Evolutionary conservation across 1,140 invertebrate genomes (phyloP).

Genomic region (Streblospio benedicti): DNA sequence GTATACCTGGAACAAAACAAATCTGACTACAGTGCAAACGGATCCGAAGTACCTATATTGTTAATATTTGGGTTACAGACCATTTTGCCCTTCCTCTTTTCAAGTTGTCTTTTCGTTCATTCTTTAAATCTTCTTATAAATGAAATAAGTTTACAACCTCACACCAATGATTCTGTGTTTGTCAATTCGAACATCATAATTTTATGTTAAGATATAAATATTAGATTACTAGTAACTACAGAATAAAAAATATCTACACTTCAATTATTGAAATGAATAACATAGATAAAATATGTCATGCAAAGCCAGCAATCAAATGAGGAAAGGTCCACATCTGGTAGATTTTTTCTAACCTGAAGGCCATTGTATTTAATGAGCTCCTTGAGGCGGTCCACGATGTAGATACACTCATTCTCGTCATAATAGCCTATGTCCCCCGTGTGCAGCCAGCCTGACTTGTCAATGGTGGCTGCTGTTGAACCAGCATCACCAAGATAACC

Average conservation of each 20-base stretch:
- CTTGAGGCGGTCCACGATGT: slow-evolving; percentile 33
- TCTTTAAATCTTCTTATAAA: too few species aligned
- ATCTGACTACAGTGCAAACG: too few species aligned
- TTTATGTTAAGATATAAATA: neutral
- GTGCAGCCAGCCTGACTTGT: slow-evolving; percentile 93
- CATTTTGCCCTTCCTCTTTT: too few species aligned
- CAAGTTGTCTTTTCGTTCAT: too few species aligned
- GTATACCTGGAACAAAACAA: too few species aligned
- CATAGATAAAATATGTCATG: too few species aligned
- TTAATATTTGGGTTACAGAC: too few species aligned
- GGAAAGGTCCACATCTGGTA: too few species aligned
- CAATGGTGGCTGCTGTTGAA: slow-evolving; percentile 76
- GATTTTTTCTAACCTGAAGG: slow-evolving; percentile 67
- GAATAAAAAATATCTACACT: neutral
- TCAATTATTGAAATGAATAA: too few species aligned
- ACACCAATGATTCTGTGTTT: neutral
- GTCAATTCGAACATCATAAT: neutral
- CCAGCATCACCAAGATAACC: slow-evolving; percentile 87
- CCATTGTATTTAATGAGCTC: slow-evolving; percentile 73
- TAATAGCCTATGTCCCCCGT: slow-evolving; percentile 57
- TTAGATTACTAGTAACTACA: neutral
- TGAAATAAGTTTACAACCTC: too few species aligned
- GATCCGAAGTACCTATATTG: too few species aligned
- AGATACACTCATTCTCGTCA: slow-evolving; percentile 32
- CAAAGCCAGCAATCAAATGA: too few species aligned